Evolutionary conservation across 2,888 invertebrate species (phyloP).

Genomic region (Apamea epomidion): DNA sequence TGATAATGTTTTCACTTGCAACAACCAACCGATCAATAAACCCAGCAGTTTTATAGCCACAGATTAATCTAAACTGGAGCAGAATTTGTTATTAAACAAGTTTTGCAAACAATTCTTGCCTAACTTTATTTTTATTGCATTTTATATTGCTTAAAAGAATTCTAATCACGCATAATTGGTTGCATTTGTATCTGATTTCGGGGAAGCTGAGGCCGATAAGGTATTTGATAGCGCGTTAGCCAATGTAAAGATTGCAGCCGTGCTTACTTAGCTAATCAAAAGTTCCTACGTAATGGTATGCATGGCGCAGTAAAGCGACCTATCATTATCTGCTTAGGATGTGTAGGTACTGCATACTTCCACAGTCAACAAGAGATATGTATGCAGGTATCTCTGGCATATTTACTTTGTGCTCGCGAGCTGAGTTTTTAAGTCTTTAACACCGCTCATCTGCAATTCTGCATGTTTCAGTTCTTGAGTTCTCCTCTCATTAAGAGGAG

Average conservation of each 20-base stretch:
- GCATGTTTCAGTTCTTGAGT: too few relatives aligned
- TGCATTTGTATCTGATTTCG: slow-evolving; percentile 47
- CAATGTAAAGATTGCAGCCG: slow-evolving; percentile 32
- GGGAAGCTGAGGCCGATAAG: slow-evolving; percentile 42
- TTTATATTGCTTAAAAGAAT: slow-evolving; percentile 36
- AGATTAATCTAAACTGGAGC: slow-evolving; percentile 62
- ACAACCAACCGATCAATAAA: slow-evolving; percentile 60
- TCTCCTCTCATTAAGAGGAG: too few relatives aligned
- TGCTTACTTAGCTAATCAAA: slow-evolving; percentile 20
- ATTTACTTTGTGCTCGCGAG: background rate
- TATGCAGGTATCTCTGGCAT: background rate
- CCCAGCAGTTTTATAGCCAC: slow-evolving; percentile 57
- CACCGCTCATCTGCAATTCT: background rate
- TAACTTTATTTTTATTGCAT: slow-evolving; percentile 34
- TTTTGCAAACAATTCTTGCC: slow-evolving; percentile 55
- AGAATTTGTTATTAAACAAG: slow-evolving; percentile 41
- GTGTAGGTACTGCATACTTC: background rate
- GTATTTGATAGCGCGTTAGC: slow-evolving; percentile 40
- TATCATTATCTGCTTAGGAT: slow-evolving; percentile 10
- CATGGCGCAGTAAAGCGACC: background rate
- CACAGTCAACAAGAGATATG: background rate
- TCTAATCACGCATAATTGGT: slow-evolving; percentile 51
- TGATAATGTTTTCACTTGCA: slow-evolving; percentile 60
- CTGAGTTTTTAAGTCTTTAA: background rate
- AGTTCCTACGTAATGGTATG: slow-evolving; percentile 12